phyloP scores from a whole-genome alignment of 2,888 invertebrate species.

The Caenorhabditis sp. region DNA sequence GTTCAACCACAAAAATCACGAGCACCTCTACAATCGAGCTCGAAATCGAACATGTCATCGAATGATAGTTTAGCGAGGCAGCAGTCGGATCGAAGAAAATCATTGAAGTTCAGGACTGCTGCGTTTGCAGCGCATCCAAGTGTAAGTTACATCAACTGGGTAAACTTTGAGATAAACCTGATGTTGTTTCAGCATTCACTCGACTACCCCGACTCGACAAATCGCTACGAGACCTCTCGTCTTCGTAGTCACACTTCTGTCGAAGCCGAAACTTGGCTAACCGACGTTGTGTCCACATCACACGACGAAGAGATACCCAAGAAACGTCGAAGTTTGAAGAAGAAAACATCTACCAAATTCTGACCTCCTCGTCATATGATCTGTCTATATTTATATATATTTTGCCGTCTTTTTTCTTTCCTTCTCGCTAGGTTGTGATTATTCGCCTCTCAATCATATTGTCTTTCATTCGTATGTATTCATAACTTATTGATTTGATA shows the following conservation, averaged over 20 bases:
- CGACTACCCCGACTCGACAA: conserved; percentile 36
- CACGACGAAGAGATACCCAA: conserved; percentile 37
- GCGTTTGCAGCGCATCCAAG: conserved; percentile 32
- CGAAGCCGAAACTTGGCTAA: conserved; percentile 41
- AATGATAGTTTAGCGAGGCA: conserved; percentile 3
- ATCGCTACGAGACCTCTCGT: conserved; percentile 10
- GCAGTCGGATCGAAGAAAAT: conserved; percentile 11
- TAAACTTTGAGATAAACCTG: not conserved
- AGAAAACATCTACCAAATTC: conserved; percentile 45
- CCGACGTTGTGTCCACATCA: conserved; percentile 8
- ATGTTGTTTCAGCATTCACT: conserved; percentile 44
- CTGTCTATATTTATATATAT: not conserved
- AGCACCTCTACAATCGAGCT: conserved; percentile 15
- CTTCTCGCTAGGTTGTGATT: not conserved
- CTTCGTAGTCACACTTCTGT: conserved; percentile 41
- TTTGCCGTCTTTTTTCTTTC: not conserved
- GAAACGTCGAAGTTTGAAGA: conserved; percentile 50
- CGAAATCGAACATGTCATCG: conserved; percentile 31
- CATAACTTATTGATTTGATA: not conserved
- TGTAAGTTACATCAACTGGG: conserved; percentile 6
- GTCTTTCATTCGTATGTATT: not conserved
- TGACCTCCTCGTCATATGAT: conserved; percentile 4
- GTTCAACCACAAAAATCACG: conserved; percentile 10
- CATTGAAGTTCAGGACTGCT: conserved; percentile 32
- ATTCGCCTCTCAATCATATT: not conserved